Base-by-base conservation (phyloP, 2,888 invertebrate species). In the Xanthorhoe designata region DNA sequence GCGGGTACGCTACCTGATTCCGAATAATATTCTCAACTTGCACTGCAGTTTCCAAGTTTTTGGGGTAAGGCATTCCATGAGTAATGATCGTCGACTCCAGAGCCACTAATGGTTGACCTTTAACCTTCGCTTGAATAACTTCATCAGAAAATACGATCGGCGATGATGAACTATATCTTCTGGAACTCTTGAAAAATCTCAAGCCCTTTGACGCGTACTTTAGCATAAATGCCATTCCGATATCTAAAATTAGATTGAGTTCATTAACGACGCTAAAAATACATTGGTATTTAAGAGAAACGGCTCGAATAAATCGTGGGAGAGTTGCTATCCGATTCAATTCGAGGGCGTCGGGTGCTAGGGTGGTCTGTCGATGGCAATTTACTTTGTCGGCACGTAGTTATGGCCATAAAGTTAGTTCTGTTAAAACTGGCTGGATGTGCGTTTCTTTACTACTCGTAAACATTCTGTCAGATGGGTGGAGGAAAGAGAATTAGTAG, bases 41-140 rank as follows among this genome's bases (percentile, higher is more conserved):
- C 49, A 95, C 67, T 4, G 99, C 99, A 38, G 98, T 98, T 74
- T 96, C 93, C 56, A 98, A 91, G 91, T 99, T 99, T 59, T 96
- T 94, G 0, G 99, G 99, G 89, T 95, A 97, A 0, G 99, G 99
- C 97, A 99, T 98, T 50, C 99, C 99, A 91, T 99, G 99, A 0
- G 99, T 99, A 68, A 99, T 98, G 70, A 99, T 98, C 0, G 99
- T 98, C 7, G 99, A 98, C 94, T 99, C 99, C 74, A 99, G 92
- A 1, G 99, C 99, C 17, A 99, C 98, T 67, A 99, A 94, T 8
- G 99, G 97, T 72, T 94, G 90, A 32, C 93, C 90, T 54, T 92
- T 87, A 60, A 89, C 86, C 73, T 97, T 87, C 7, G 97, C 98
- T 60, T 91, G 82, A 61, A 83, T 83, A 58, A 98, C 96, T 81